Evolutionary conservation across 2,888 invertebrate genomes (phyloP).

Genomic region (Neoaliturus tenellus): DNA sequence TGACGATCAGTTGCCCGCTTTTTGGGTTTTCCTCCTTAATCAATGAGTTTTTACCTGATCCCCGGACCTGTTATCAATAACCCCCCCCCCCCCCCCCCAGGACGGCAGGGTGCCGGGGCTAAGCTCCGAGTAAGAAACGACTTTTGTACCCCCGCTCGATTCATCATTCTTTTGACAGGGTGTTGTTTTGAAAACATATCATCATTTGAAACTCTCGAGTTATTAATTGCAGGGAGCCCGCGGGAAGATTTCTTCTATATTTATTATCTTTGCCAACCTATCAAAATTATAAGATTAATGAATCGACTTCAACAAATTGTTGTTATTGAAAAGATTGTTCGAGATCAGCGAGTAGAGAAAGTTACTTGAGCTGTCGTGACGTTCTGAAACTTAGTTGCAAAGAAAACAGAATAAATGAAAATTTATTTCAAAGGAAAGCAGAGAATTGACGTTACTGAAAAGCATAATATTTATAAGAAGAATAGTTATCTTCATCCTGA

Average conservation of each 20-base stretch:
- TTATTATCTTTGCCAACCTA: slow-evolving; percentile 19
- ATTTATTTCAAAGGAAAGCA: no score
- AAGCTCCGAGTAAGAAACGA: slow-evolving; percentile 32
- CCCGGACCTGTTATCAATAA: neutral
- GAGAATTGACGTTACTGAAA: no score
- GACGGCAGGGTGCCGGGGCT: slow-evolving; percentile 8
- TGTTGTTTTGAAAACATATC: slow-evolving; percentile 51
- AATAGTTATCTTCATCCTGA: no score
- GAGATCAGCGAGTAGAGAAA: neutral
- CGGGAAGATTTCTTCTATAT: neutral
- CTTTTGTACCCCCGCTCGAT: slow-evolving; percentile 1
- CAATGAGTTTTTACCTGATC: neutral
- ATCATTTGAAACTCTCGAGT: slow-evolving; percentile 48
- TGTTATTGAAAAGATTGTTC: neutral
- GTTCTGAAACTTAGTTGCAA: no score
- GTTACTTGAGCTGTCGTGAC: no score
- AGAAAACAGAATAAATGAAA: no score
- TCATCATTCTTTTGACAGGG: slow-evolving; percentile 42
- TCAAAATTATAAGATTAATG: slow-evolving; percentile 15
- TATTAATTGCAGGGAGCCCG: slow-evolving; percentile 32
- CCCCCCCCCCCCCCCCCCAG: no score
- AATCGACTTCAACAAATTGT: neutral
- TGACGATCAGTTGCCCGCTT: neutral
- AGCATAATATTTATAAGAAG: no score
- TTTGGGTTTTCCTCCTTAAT: neutral